These are phyloP conservation scores for Andrena minutula DNA, from an alignment of 2,888 invertebrate genomes.

Conservation along the genomic window DNA sequence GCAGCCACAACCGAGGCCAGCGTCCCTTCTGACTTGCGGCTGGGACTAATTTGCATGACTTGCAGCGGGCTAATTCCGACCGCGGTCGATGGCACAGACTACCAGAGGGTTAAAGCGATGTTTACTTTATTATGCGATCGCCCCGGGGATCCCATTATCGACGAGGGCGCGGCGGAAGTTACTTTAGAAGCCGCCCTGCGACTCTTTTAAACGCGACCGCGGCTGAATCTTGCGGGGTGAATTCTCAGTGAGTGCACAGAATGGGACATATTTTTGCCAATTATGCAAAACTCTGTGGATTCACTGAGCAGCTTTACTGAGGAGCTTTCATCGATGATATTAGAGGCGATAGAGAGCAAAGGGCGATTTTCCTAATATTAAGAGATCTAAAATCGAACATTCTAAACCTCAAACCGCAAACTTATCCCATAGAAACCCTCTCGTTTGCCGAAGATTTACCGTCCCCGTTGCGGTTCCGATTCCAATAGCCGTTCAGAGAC, in stretches of 20 bases:
- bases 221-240: not conserved
- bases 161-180: slow-evolving; percentile 41
- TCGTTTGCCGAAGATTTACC: too few relatives aligned
- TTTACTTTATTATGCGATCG: slow-evolving; percentile 73
- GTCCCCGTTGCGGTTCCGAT: too few relatives aligned
- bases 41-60: slow-evolving; percentile 72
- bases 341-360: too few relatives aligned
- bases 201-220: slow-evolving; percentile 43
- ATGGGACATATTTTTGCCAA: too few relatives aligned
- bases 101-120: slow-evolving; percentile 68
- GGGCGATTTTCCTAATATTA: too few relatives aligned
- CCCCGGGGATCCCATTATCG: slow-evolving; percentile 67
- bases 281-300: too few relatives aligned
- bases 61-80: slow-evolving; percentile 68
- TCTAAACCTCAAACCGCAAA: too few relatives aligned
- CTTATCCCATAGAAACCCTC: too few relatives aligned
- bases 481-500: not conserved
- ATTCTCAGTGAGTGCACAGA: not conserved
- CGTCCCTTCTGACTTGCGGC: slow-evolving; percentile 61
- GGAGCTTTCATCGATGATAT: too few relatives aligned
- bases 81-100: slow-evolving; percentile 65
- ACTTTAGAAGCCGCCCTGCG: slow-evolving; percentile 22
- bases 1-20: slow-evolving; percentile 27
- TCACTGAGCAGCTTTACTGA: too few relatives aligned
- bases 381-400: too few relatives aligned